Evolutionary conservation across 2,113 vertebrate genomes (phyloP).

Genomic region (Clarias macrocephalus): DNA sequence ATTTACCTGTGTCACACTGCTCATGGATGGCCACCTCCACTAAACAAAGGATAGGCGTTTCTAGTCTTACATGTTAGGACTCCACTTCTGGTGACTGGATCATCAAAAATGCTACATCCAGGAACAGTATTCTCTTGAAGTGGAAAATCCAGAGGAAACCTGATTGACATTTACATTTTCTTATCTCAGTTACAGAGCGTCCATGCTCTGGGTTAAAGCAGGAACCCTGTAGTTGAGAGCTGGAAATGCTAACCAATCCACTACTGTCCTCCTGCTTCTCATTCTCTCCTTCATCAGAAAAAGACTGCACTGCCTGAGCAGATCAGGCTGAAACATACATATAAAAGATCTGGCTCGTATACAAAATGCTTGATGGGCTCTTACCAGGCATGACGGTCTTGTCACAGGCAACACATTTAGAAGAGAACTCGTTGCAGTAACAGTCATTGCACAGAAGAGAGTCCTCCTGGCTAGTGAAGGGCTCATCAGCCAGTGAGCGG

Average conservation of each 20-base stretch:
- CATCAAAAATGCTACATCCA: not conserved
- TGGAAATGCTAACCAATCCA: not conserved
- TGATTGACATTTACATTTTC: too few species aligned
- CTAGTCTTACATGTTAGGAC: not conserved
- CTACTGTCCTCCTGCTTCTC: not conserved
- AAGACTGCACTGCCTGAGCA: not conserved
- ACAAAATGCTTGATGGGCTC: conserved; percentile 10
- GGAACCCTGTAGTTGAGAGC: not conserved
- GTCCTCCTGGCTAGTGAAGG: conserved; percentile 93
- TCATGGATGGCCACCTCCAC: not conserved
- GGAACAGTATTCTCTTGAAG: not conserved
- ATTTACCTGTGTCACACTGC: conserved; percentile 32
- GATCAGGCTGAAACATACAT: not conserved
- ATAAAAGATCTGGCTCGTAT: conserved; percentile 12
- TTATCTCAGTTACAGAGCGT: not conserved
- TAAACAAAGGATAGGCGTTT: not conserved
- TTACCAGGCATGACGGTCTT: conserved; percentile 97
- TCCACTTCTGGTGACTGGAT: not conserved
- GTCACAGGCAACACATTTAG: conserved; percentile 91
- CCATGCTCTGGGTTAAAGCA: not conserved
- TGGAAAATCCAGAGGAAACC: not conserved
- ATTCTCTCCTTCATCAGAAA: not conserved
- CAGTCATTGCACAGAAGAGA: conserved; percentile 94
- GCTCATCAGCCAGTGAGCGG: conserved; percentile 89
- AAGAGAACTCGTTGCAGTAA: conserved; percentile 97